A percentile compares a stretch with the other conserved stretches of the same genome.
Conservation (phyloP, 2,888 invertebrate species). For the Sinotaia quadrata region DNA sequence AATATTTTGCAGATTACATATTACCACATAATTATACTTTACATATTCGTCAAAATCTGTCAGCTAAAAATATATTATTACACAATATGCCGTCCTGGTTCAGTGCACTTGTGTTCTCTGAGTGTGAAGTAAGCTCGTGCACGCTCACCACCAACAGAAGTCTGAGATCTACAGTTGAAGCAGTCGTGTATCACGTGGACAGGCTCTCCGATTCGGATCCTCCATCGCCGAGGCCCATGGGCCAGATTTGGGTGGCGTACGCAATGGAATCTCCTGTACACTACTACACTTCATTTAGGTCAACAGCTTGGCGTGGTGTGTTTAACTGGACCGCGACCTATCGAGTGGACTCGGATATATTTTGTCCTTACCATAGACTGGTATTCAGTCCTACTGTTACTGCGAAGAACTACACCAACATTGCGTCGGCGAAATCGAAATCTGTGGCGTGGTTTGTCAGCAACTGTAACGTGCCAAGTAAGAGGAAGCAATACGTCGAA, state of each 20-base stretch:
- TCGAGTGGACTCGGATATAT: slow-evolving; percentile 32
- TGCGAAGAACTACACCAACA: slow-evolving; percentile 3
- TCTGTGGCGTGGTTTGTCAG: slow-evolving; percentile 51
- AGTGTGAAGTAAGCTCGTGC: neutral
- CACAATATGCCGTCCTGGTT: slow-evolving; percentile 1
- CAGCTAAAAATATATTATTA: neutral
- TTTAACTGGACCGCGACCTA: slow-evolving; percentile 37
- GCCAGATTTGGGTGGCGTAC: slow-evolving; percentile 38
- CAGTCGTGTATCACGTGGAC: neutral
- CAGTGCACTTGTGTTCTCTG: neutral
- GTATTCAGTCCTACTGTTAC: no score
- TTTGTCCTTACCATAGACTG: slow-evolving; percentile 13
- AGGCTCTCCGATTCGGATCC: neutral
- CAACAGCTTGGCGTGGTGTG: slow-evolving; percentile 4
- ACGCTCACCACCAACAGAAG: neutral
- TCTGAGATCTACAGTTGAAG: neutral
- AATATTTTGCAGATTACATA: no score
- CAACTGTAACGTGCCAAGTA: slow-evolving; percentile 42
- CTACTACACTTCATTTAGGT: neutral
- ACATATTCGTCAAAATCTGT: no score
- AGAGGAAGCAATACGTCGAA: slow-evolving; percentile 41
- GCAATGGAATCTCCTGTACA: slow-evolving; percentile 24
- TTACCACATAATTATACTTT: no score
- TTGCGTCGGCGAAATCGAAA: slow-evolving; percentile 32
- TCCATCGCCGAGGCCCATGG: neutral